Percentiles rank a stretch among this genome's conserved stretches.
Conservation (phyloP, 2,888 invertebrate species). For the Philopedon plagiatum region DNA sequence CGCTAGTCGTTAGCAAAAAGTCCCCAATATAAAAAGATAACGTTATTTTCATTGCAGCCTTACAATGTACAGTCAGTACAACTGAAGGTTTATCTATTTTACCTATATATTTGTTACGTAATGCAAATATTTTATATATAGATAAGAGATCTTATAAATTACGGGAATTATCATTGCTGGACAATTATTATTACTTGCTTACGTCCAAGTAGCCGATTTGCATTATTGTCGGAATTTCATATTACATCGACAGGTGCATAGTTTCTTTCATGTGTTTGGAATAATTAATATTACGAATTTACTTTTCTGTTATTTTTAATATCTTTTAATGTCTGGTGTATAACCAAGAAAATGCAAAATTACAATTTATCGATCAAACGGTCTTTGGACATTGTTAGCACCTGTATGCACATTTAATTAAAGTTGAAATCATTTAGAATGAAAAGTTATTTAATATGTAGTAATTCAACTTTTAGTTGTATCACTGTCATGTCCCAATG, state of each 20-base stretch:
- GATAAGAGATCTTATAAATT: background rate
- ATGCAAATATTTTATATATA: background rate
- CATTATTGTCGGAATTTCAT: background rate
- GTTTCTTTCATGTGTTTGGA: background rate
- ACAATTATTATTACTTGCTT: slow-evolving; percentile 3
- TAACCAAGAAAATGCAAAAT: background rate
- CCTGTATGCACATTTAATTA: no score
- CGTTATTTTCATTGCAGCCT: no score
- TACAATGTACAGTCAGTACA: no score
- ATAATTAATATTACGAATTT: background rate
- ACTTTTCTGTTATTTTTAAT: background rate
- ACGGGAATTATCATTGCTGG: background rate
- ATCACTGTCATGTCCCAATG: no score
- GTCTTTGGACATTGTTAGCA: no score
- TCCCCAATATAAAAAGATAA: no score
- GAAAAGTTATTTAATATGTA: no score
- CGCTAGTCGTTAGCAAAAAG: no score
- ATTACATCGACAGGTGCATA: slow-evolving; percentile 1
- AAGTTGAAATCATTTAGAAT: no score
- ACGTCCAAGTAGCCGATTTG: background rate
- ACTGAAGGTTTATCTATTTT: background rate
- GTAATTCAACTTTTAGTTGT: no score
- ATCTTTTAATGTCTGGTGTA: background rate
- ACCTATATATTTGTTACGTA: background rate
- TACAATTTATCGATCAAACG: background rate